Percentiles rank a stretch among this genome's conserved stretches.
Conservation (phyloP, 2,888 invertebrate genomes). For the Melipona beecheii region DNA sequence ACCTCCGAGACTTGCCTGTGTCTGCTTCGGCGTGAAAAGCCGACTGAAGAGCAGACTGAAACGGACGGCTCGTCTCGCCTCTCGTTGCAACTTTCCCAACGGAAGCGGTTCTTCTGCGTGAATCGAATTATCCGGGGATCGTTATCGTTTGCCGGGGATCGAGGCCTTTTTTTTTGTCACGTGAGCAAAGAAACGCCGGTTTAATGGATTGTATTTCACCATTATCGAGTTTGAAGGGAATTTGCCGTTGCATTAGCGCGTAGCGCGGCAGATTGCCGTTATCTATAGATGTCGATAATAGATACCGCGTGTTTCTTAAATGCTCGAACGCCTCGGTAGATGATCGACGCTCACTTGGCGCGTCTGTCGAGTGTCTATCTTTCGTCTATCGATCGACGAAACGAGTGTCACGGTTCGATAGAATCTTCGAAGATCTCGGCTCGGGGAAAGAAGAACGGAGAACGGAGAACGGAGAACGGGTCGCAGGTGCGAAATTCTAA, state of each 20-base stretch:
- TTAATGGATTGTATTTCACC: neutral
- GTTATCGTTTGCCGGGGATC: conserved; percentile 60
- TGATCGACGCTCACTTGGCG: neutral
- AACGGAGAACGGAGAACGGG: neutral
- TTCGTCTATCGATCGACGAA: too few species aligned
- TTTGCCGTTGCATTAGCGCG: too few species aligned
- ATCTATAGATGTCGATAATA: neutral
- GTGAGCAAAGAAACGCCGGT: neutral
- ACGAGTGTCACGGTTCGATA: too few species aligned
- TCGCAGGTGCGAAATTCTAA: neutral
- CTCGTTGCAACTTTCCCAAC: conserved; percentile 68
- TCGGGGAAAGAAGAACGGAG: neutral
- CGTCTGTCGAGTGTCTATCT: neutral
- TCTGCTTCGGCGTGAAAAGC: neutral
- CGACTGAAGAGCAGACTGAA: neutral
- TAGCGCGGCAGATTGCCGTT: neutral
- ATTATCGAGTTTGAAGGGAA: conserved; percentile 12
- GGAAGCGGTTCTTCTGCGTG: conserved; percentile 57
- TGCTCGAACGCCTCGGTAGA: neutral
- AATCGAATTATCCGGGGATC: conserved; percentile 69
- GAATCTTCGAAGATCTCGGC: too few species aligned
- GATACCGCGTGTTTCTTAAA: neutral
- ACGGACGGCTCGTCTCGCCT: conserved; percentile 43
- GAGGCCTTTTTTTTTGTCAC: conserved; percentile 29
- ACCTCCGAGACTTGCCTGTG: conserved; percentile 59